These are phyloP conservation scores for Acleris emargana DNA, from an alignment of 2,888 invertebrate species.

Conservation along the genomic window DNA sequence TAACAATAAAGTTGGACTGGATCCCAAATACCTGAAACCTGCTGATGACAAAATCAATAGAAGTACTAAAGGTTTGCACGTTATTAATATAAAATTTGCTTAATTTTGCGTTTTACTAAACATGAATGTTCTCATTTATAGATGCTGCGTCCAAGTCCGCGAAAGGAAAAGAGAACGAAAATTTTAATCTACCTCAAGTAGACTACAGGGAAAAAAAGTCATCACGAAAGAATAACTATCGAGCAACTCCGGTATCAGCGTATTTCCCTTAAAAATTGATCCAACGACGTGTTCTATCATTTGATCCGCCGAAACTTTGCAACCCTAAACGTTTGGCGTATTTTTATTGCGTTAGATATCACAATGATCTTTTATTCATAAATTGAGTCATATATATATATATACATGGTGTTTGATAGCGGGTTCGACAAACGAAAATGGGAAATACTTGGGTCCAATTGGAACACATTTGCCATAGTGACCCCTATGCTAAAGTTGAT, in stretches of 20 bases:
- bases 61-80: slow-evolving; percentile 48
- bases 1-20: slow-evolving; percentile 58
- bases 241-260: slow-evolving; percentile 75
- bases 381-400: no score
- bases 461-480: no score
- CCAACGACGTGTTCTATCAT: no score
- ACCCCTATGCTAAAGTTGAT: no score
- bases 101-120: not conserved
- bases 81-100: not conserved
- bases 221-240: slow-evolving; percentile 60
- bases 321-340: no score
- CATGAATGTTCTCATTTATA: slow-evolving; percentile 43
- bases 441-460: no score
- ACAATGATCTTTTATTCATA: no score
- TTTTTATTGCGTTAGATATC: no score
- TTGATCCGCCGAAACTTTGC: no score
- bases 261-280: slow-evolving; percentile 64
- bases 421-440: no score
- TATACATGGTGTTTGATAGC: no score
- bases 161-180: slow-evolving; percentile 71
- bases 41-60: slow-evolving; percentile 49
- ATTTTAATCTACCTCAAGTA: slow-evolving; percentile 67
- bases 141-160: slow-evolving; percentile 46
- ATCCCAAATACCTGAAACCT: slow-evolving; percentile 74
- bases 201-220: slow-evolving; percentile 75